Evolutionary conservation across 2,797 vertebrate species (phyloP).

Genomic region (Saxicola maurus): DNA sequence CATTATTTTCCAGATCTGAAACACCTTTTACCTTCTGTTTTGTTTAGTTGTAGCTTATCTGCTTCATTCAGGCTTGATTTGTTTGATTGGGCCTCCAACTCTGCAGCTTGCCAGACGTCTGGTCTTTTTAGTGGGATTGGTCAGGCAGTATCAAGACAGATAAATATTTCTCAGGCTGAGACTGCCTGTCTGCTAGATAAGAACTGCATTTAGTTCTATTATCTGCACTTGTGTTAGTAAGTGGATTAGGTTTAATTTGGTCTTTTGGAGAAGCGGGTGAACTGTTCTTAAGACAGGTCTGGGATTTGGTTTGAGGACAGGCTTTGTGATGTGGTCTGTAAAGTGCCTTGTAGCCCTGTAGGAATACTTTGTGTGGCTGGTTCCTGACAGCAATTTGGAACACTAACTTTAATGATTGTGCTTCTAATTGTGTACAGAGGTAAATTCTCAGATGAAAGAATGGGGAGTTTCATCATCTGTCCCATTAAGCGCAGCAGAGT

Average conservation of each 20-base stretch:
- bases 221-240: not conserved
- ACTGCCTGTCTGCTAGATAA: slow-evolving; percentile 8
- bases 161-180: not conserved
- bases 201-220: slow-evolving; percentile 11
- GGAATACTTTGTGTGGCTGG: slow-evolving; percentile 1
- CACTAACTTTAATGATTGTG: not conserved
- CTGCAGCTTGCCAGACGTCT: not conserved
- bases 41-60: not conserved
- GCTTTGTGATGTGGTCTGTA: not conserved
- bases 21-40: not conserved
- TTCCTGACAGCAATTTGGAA: slow-evolving; percentile 13
- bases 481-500: not conserved
- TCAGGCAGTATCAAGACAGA: not conserved
- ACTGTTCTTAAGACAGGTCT: not conserved
- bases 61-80: not conserved
- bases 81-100: not conserved
- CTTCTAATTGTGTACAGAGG: slow-evolving; percentile 6
- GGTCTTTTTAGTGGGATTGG: not conserved
- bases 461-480: not conserved
- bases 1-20: not conserved
- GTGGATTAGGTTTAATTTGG: slow-evolving; percentile 10
- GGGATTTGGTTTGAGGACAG: slow-evolving; percentile 8
- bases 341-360: not conserved
- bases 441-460: not conserved
- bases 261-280: not conserved